Evolutionary conservation across 2,113 vertebrate genomes (phyloP).

Genomic region (Phylloscopus trochilus): DNA sequence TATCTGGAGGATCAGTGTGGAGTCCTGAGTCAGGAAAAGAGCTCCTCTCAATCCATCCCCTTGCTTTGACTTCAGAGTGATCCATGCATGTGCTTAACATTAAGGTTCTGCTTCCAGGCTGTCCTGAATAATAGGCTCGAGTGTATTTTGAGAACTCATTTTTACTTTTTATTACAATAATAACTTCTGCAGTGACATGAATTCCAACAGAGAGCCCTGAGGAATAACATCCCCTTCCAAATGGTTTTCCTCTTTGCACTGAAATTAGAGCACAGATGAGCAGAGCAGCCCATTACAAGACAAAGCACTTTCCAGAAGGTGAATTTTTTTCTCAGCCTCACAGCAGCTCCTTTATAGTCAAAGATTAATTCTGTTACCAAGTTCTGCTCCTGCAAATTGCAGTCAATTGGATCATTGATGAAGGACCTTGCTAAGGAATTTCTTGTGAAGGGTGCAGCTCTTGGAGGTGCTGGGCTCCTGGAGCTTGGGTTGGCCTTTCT

Average conservation of each 20-base stretch:
- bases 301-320: conserved; percentile 34
- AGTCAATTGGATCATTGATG: not conserved
- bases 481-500: not conserved
- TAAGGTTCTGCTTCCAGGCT: conserved; percentile 42
- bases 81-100: conserved; percentile 57
- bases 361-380: not conserved
- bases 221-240: conserved; percentile 47
- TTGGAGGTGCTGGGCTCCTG: conserved; percentile 3
- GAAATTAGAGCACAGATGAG: not conserved
- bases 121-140: conserved; percentile 24
- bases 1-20: not conserved
- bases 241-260: conserved; percentile 47
- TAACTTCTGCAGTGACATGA: conserved; percentile 61
- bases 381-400: not conserved
- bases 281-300: not conserved
- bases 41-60: not conserved
- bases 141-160: conserved; percentile 60
- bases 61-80: conserved; percentile 24
- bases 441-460: not conserved
- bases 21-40: conserved; percentile 53
- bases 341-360: not conserved
- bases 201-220: conserved; percentile 25
- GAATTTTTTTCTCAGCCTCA: not conserved
- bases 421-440: not conserved
- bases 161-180: conserved; percentile 65